Evolutionary conservation across 1,140 invertebrate species (phyloP).

Genomic region (Anoplolepis gracilipes): DNA sequence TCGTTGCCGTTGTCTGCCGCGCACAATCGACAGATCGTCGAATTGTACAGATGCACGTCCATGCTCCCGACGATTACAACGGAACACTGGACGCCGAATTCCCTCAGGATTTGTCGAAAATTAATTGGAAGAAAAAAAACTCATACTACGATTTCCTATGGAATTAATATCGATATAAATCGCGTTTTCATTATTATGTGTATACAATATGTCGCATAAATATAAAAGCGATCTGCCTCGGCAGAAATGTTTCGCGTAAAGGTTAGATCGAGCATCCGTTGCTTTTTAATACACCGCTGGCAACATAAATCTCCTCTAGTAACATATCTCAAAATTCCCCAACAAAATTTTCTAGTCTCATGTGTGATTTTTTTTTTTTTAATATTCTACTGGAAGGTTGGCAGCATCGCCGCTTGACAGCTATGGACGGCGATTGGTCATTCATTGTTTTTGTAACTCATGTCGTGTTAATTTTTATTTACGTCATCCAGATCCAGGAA

Average conservation of each 20-base stretch:
- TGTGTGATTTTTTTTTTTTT: too few relatives aligned
- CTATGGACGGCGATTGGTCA: not conserved
- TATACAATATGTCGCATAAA: constrained; percentile 4
- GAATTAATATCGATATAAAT: not conserved
- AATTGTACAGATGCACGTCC: constrained; percentile 87
- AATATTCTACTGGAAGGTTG: too few relatives aligned
- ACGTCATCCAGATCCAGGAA: not conserved
- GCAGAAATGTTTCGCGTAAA: not conserved
- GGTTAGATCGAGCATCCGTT: not conserved
- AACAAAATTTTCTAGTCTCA: too few relatives aligned
- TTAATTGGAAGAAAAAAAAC: not conserved
- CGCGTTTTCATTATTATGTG: not conserved
- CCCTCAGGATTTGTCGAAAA: not conserved
- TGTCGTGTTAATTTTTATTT: not conserved
- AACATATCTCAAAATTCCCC: too few relatives aligned
- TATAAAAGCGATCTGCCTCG: too few relatives aligned
- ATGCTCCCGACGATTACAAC: constrained; percentile 63
- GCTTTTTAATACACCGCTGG: too few relatives aligned
- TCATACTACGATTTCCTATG: not conserved
- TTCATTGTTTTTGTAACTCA: not conserved
- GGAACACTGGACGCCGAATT: not conserved
- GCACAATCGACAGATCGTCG: constrained; percentile 90
- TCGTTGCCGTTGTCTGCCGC: constrained; percentile 90
- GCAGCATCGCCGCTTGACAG: too few relatives aligned
- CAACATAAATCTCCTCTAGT: too few relatives aligned